Base-by-base conservation (phyloP, 2,113 vertebrate species). In the Bambusicola thoracicus region DNA sequence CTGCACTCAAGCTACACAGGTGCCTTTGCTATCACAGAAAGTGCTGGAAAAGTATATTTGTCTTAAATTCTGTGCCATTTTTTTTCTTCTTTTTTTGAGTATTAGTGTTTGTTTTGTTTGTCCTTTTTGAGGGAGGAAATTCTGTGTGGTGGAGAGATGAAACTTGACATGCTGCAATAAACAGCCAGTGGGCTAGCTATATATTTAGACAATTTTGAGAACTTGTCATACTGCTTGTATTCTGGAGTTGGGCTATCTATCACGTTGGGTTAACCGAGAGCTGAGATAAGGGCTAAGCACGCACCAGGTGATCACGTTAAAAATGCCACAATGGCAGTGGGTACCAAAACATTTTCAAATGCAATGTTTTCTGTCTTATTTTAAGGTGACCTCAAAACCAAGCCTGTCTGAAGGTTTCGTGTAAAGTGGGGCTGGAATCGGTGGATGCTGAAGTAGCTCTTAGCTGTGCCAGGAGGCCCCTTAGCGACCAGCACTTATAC, bases 171-270 rank as follows among this genome's bases (percentile, higher is more conserved):
- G 4, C 46, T 89, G 87, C 78, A 95, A 55, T 77, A 85, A 93
- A 72, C 78, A 96, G 72, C 78, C 40, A 0, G 68, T 70, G 56
- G 81, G 80, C 66, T 62, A 68, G 36, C 6, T 44, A 41, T 89
- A 58, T 67, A 86, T 88, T 95, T 80, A 94, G 90, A 48, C 74
- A 78, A 65, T 65, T 89, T 30, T 89, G 81, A 90, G 80, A 70
- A 38, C 43, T 58, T 94, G 92, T 87, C 59, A n/a, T 65, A 13
- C 24, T 1, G 0, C 30, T 44, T 68, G 49, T 49, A 21, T 56
- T 82, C 59, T 22, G 82, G 59, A 87, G 38, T 48, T 46, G 38
- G 51, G 29, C 24, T 89, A 59, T 70, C 25, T 25, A 16, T 77
- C 14, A 2, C 46, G 32, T 70, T 2, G 5, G 59, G 36, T 92